Evolutionary conservation across 92 coral and sea anemone genomes (phyloP).

Genomic region (Phymanthus crucifer): DNA sequence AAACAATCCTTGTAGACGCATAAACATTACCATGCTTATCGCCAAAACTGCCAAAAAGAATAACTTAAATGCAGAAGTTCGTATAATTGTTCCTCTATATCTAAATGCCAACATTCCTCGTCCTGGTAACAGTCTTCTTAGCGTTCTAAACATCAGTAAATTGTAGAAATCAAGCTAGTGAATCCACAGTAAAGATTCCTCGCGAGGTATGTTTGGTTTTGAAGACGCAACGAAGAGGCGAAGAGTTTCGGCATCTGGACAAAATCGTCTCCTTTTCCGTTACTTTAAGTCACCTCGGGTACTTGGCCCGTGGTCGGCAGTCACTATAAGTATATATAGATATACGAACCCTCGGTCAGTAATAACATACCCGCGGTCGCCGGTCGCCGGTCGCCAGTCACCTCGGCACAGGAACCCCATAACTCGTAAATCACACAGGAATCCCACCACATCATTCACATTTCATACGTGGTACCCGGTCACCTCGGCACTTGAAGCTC

Average conservation of each 20-base stretch:
- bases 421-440: no score
- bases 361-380: no score
- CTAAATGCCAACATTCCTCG: slow-evolving; percentile 40
- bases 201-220: no score
- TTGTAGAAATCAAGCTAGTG: not conserved
- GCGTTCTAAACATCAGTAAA: not conserved
- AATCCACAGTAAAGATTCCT: not conserved
- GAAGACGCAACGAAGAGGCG: not conserved
- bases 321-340: no score
- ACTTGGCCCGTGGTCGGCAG: no score
- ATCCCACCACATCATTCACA: no score
- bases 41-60: slow-evolving; percentile 43
- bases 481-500: no score
- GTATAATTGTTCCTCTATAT: slow-evolving; percentile 68
- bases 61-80: slow-evolving; percentile 59
- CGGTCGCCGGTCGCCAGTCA: no score
- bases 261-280: not conserved
- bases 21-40: slow-evolving; percentile 48
- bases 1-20: slow-evolving; percentile 45
- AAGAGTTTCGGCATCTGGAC: not conserved
- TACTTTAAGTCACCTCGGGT: no score
- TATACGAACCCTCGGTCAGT: no score
- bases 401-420: no score
- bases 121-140: slow-evolving; percentile 18
- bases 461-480: no score